Evolutionary conservation across 2,797 vertebrate species (phyloP).

Genomic region (Balearica regulorum): DNA sequence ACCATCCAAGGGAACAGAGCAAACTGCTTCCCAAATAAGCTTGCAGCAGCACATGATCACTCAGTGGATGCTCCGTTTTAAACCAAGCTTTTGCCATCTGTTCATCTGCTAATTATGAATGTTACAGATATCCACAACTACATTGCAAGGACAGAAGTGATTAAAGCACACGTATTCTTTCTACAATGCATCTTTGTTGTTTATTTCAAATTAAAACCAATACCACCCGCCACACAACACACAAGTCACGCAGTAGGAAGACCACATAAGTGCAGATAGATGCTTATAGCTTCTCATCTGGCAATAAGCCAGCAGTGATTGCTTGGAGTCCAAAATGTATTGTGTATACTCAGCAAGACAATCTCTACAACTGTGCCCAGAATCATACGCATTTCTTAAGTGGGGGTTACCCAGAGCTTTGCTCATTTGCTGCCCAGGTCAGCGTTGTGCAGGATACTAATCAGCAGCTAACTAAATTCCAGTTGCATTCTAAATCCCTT

Average conservation of each 20-base stretch:
- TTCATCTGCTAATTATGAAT: slow-evolving; percentile 60
- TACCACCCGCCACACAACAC: background rate
- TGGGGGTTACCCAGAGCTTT: background rate
- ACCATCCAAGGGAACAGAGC: background rate
- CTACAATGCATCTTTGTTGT: background rate
- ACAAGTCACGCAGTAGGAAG: background rate
- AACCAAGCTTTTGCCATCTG: slow-evolving; percentile 60
- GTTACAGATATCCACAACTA: slow-evolving; percentile 49
- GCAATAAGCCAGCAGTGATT: background rate
- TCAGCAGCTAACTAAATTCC: background rate
- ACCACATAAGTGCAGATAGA: background rate
- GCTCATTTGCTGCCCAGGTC: background rate
- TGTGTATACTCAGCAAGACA: background rate
- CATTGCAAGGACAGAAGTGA: background rate
- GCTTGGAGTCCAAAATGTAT: background rate
- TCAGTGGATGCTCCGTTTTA: slow-evolving; percentile 34
- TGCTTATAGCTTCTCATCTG: background rate
- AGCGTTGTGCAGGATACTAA: background rate
- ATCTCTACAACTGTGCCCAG: background rate
- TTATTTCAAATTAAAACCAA: background rate
- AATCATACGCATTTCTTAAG: background rate
- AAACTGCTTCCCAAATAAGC: slow-evolving; percentile 2
- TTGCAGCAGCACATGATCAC: background rate
- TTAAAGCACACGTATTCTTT: background rate
- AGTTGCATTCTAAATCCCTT: background rate